Base-by-base conservation (phyloP, 2,113 vertebrate genomes). In the Synodontis membranacea region DNA sequence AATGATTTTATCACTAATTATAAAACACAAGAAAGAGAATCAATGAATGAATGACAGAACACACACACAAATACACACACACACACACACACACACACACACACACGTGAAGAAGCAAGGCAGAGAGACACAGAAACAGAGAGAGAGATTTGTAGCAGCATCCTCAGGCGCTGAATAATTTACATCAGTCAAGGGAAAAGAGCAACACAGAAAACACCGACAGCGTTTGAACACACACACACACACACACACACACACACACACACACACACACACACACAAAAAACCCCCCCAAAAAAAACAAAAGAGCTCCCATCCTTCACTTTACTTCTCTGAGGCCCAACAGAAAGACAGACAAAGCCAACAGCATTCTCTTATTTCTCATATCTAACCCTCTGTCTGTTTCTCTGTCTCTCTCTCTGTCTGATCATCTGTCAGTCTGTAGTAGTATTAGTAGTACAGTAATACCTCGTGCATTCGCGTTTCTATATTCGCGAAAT, bases 91-190 rank as follows among this genome's bases (percentile, higher is more conserved):
- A n/a, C 72, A 48, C 72, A 75, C 72, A 75, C 78, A 80, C 91
- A 80, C 82, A 82, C 28, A 52, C 52, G n/a, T 54, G 54, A 23
- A 83, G 60, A 86, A 62, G 37, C 88, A 86, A 91, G 88, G 87
- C 88, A 90, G 84, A 88, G 74, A 87, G 87, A 85, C 79, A 91
- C 83, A 91, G 84, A 88, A 14, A 86, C 89, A 90, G 89, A 84
- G 34, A 39, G 46, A 81, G 81, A 68, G 92, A 88, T 91, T 89
- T 85, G 91, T 91, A 84, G 84, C 91, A 84, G 90, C 88, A 90
- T 92, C 93, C 93, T 91, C 90, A 87, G 93, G 92, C 91, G 85
- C 91, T 95, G 94, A 94, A 95, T 94, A 95, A 95, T 94, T 95
- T 93, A 95, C 90, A 90, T 89, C 91, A 91, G 93, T 91, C 86